phyloP scores from a whole-genome alignment of 2,113 vertebrate genomes.

The Poeciliopsis prolifica region DNA sequence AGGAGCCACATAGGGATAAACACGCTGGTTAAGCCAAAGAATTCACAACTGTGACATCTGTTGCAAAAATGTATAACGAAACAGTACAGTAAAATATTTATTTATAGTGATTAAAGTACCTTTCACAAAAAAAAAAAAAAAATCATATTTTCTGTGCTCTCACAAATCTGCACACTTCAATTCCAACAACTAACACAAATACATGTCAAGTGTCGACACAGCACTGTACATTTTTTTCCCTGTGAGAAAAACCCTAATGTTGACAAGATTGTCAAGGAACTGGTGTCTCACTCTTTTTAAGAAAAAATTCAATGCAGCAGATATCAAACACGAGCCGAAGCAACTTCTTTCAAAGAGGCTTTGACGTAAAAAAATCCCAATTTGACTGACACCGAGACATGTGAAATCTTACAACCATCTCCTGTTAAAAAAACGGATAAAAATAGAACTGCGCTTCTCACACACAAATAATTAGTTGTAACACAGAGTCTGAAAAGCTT shows the following conservation, averaged over 20 bases:
- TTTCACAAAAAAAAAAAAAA: conserved; percentile 36
- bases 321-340: not conserved
- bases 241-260: conserved; percentile 19
- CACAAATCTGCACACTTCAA: conserved; percentile 40
- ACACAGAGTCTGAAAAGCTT: conserved; percentile 22
- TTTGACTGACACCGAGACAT: conserved; percentile 25
- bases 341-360: not conserved
- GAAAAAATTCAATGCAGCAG: not conserved
- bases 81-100: conserved; percentile 77
- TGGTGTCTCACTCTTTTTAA: not conserved
- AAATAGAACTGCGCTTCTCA: conserved; percentile 17
- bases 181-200: conserved; percentile 54
- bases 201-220: conserved; percentile 61
- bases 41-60: not conserved
- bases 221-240: conserved; percentile 53
- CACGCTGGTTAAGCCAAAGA: not conserved
- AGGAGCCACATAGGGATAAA: not conserved
- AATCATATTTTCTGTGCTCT: conserved; percentile 36
- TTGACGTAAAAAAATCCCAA: conserved; percentile 4
- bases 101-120: conserved; percentile 66
- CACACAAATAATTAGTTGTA: conserved; percentile 8
- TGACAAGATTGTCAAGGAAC: conserved; percentile 49
- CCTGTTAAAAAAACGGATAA: not conserved
- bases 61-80: conserved; percentile 5
- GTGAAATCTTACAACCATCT: not conserved